phyloP scores from a whole-genome alignment of 2,113 vertebrate genomes.

The Salvelinus alpinus region DNA sequence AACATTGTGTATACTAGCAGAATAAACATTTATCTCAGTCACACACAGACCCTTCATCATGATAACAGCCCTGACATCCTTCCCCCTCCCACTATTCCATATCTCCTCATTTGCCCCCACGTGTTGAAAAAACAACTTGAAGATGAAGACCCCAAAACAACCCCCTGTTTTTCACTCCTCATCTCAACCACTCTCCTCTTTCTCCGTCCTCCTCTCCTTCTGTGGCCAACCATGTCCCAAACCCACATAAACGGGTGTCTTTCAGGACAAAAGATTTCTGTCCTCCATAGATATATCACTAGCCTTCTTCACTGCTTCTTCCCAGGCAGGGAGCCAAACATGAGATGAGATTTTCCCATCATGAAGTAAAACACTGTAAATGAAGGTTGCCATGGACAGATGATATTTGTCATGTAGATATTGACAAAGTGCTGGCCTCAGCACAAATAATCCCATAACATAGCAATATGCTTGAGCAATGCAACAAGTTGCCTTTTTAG shows the following conservation, averaged over 20 bases:
- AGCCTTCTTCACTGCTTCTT: not conserved
- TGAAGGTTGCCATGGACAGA: slow-evolving; percentile 6
- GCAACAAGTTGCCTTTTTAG: slow-evolving; percentile 28
- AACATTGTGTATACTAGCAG: too few relatives aligned
- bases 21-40: too few relatives aligned
- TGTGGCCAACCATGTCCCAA: slow-evolving; percentile 1
- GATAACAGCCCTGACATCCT: too few relatives aligned
- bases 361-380: slow-evolving; percentile 17
- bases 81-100: too few relatives aligned
- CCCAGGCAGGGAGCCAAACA: slow-evolving; percentile 7
- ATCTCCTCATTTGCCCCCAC: too few relatives aligned
- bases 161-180: not conserved
- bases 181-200: slow-evolving; percentile 20
- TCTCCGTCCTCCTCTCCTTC: slow-evolving; percentile 12
- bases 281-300: slow-evolving; percentile 19
- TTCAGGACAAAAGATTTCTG: slow-evolving; percentile 18
- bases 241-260: slow-evolving; percentile 14
- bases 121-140: too few relatives aligned
- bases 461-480: slow-evolving; percentile 14
- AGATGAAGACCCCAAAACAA: too few relatives aligned
- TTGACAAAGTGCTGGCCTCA: slow-evolving; percentile 13
- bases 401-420: slow-evolving; percentile 12
- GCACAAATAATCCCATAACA: slow-evolving; percentile 26
- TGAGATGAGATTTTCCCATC: slow-evolving; percentile 16
- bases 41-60: too few relatives aligned